Evolutionary conservation across 2,888 invertebrate genomes (phyloP).

Genomic region (Mechanitis mazaeus): DNA sequence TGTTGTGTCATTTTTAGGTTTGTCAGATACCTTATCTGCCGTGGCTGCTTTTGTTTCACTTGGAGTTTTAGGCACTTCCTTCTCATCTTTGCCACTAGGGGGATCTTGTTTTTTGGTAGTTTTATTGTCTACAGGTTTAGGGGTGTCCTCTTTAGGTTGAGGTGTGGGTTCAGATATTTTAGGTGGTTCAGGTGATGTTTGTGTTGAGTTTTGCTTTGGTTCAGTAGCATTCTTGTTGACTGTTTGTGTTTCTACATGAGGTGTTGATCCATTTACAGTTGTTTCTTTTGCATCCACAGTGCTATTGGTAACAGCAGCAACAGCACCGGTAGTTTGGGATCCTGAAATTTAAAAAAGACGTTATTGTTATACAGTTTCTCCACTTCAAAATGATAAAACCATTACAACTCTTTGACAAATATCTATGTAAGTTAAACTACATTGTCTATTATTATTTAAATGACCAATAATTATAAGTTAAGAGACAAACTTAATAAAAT

Average conservation of each 20-base stretch:
- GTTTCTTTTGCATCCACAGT: neutral
- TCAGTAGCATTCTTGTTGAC: neutral
- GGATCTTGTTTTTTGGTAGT: conserved; percentile 28
- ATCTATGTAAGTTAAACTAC: no score
- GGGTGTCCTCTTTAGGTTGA: conserved; percentile 12
- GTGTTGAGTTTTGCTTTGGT: conserved; percentile 9
- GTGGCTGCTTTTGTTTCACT: conserved; percentile 11
- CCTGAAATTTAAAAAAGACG: neutral
- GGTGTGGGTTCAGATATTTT: conserved; percentile 15
- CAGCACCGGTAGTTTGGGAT: neutral
- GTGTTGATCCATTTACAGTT: neutral
- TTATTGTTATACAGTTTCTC: no score
- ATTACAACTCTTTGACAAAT: no score
- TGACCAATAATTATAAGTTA: no score
- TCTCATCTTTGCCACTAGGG: conserved; percentile 14
- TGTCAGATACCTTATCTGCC: conserved; percentile 23
- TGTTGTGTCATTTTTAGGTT: conserved; percentile 27
- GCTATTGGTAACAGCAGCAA: neutral
- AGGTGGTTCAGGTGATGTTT: conserved; percentile 11
- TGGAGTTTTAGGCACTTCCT: conserved; percentile 10
- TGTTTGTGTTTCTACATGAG: conserved; percentile 3
- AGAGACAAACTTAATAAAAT: neutral
- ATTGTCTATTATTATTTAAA: no score
- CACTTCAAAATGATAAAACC: no score
- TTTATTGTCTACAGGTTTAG: conserved; percentile 26